A percentile compares a stretch with the other conserved stretches of the same genome.
phyloP scores from a whole-genome alignment of 2,797 vertebrate species.

The Glyptemys insculpta region DNA sequence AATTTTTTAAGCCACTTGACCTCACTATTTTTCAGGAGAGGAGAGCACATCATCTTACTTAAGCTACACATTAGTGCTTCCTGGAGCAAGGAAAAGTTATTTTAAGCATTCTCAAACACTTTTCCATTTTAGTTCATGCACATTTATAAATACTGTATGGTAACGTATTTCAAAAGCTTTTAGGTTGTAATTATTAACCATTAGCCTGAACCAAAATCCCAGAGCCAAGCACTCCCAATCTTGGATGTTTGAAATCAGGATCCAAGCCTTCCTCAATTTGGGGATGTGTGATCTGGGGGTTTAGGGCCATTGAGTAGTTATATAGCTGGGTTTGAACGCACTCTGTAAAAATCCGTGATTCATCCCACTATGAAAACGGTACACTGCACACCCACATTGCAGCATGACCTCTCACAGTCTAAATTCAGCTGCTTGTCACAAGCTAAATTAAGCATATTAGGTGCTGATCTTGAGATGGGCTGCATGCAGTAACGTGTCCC shows the following conservation, averaged over 20 bases:
- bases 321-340: background rate
- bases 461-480: background rate
- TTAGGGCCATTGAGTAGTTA: too few species aligned
- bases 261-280: rapidly evolving
- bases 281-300: background rate
- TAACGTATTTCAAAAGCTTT: background rate
- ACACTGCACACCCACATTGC: rapidly evolving
- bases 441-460: background rate
- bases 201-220: background rate
- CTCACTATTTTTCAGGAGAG: slow-evolving; percentile 8
- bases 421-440: rapidly evolving
- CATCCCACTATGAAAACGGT: rapidly evolving
- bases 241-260: background rate
- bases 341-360: background rate
- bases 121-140: background rate
- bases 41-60: background rate
- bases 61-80: background rate
- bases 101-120: slow-evolving; percentile 18
- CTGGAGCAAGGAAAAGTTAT: slow-evolving; percentile 42
- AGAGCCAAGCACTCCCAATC: background rate
- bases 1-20: background rate
- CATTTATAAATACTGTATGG: background rate
- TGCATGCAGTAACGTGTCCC: background rate
- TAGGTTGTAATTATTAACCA: background rate
- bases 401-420: rapidly evolving